Evolutionary conservation across 2,888 invertebrate genomes (phyloP), one percentile per base, ranked within the genome.

Genomic region (Drosophila yooni): DNA sequence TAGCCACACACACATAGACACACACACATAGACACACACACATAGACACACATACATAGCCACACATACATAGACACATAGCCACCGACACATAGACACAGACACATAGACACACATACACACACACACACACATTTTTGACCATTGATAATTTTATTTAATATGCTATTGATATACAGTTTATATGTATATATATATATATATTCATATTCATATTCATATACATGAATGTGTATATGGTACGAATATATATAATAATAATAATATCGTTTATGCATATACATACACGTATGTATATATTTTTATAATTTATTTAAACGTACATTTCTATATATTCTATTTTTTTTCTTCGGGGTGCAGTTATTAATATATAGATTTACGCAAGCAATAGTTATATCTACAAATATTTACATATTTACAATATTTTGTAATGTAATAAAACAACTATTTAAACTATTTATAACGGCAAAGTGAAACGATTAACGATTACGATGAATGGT

Each of bases 61-160:
- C n/a, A 81, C 50, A 80, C 25, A 68, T 15, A 66, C 13, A 70
- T 40, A 64, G 25, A 59, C 31, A 66, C 25, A 66, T 6, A 21
- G 21, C 21, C 21, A 21, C 21, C 21, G 21, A 65, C 27, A 70
- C 40, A 63, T 38, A 70, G 18, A 79, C 48, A 79, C 51, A 61
- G 27, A 66, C 11, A 63, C 11, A 29, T 1, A 29, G 1, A 65
- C 51, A 65, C 31, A 31, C 8, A 31, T 8, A 82, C 46, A 77
- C 34, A 53, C 36, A 70, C 21, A 83, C 52, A 80, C 66, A 21
- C 21, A 21, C 21, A 21, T 67, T 71, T 76, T 76, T 80, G 86
- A 84, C 86, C 87, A 85, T 86, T 86, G 83, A 84, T 84, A 84
- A 78, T 82, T 86, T 75, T 82, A 76, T 76, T 52, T 31, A 61